Conservation (phyloP, 2,888 invertebrate species). For the Merodon equestris region DNA sequence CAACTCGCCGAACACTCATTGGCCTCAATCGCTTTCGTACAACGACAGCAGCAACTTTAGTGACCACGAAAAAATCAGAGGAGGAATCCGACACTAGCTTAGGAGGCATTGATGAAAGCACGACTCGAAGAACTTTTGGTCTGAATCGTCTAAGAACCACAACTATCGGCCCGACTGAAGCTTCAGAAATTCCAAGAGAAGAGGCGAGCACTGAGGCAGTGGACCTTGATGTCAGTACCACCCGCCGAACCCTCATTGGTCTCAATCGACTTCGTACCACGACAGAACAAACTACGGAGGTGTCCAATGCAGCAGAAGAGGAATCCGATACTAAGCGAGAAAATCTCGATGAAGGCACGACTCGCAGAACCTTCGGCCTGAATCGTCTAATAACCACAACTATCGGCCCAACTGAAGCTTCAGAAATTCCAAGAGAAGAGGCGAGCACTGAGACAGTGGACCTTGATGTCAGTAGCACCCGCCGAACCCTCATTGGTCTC, state of each 20-base stretch:
- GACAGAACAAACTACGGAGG: neutral
- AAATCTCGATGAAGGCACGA: neutral
- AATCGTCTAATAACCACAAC: conserved; percentile 21
- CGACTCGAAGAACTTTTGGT: conserved; percentile 5
- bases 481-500: neutral
- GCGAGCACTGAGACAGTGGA: neutral
- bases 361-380: neutral
- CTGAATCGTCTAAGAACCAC: conserved; percentile 44
- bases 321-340: conserved; percentile 5
- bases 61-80: neutral
- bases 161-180: conserved; percentile 38
- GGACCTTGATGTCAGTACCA: conserved; percentile 13
- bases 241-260: conserved; percentile 36
- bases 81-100: conserved; percentile 14
- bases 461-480: neutral
- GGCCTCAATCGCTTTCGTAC: conserved; percentile 37
- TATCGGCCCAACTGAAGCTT: neutral
- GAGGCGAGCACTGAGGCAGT: conserved; percentile 2
- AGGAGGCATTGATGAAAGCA: no score
- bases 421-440: neutral
- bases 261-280: neutral
- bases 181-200: conserved; percentile 17
- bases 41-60: conserved; percentile 9
- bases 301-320: conserved; percentile 3
- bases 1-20: no score